Evolutionary conservation across 2,113 vertebrate genomes (phyloP).

Genomic region (Elachura formosa): DNA sequence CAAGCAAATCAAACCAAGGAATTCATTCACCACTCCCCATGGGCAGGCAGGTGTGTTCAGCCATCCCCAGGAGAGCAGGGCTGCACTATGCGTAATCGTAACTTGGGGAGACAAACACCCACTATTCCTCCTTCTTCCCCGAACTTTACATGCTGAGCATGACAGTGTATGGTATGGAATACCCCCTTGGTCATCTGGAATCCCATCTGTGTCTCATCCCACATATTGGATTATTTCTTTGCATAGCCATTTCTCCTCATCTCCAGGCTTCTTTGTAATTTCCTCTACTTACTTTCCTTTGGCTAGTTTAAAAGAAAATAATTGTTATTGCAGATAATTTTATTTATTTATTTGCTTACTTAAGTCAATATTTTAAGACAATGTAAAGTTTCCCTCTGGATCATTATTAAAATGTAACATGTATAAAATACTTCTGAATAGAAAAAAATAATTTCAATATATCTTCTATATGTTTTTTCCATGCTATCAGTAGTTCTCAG

Average conservation of each 20-base stretch:
- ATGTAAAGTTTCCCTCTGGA: background rate
- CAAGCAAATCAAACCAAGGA: background rate
- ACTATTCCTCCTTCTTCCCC: background rate
- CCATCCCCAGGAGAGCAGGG: background rate
- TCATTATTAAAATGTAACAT: background rate
- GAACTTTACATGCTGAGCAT: background rate
- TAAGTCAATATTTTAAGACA: background rate
- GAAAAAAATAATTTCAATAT: background rate
- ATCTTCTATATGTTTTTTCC: background rate
- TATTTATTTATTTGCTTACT: background rate
- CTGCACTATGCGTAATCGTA: accelerated
- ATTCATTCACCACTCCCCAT: accelerated
- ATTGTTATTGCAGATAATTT: background rate
- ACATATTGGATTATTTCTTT: background rate
- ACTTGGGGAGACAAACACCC: background rate
- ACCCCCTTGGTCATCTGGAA: background rate
- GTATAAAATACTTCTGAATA: background rate
- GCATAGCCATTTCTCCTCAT: background rate
- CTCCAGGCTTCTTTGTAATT: background rate
- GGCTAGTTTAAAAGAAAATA: background rate
- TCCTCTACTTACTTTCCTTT: background rate
- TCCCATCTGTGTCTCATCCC: background rate
- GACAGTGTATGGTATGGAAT: background rate
- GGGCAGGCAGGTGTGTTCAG: background rate
- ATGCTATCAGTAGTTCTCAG: background rate